Base-by-base conservation (phyloP, 2,113 vertebrate species). In the Gavialis gangeticus region DNA sequence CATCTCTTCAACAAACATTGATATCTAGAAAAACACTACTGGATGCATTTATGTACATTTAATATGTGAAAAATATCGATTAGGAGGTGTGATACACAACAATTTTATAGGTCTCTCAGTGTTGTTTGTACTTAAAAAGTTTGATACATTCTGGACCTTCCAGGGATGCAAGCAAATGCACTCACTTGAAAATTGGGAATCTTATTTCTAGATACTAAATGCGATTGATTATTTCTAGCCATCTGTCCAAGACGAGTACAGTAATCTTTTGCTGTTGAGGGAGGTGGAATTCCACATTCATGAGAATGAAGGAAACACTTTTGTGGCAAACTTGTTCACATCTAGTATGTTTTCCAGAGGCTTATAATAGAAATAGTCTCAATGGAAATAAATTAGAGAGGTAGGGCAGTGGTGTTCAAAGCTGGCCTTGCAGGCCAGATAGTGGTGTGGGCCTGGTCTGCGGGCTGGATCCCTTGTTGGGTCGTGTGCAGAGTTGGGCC, bases 151-250 rank as follows among this genome's bases (percentile, higher is more conserved):
- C 22, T 58, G 27, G 37, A 22, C 55, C 90, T 92, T 89, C 84
- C 34, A 24, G 69, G 21, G 34, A 6, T 69, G 12, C 9, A 73
- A 73, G 21, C 69, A 73, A 73, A 13, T 73, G 67, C 46, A 73
- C 22, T 73, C 69, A 73, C 22, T 37, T 79, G 75, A 37, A 91
- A 75, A 46, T 84, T 69, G 12, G 89, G 82, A 11, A 10, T 88
- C n/a, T 37, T 60, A 60, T 24, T 81, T n/a, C 88, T 88, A 82
- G 77, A 64, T 85, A 92, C 90, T 87, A 57, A 91, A 85, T 12
- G 13, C 78, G 59, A 30, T 64, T 91, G 57, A 78, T 91, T 94
- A 60, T 64, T 87, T 34, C 57, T 37, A 76, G 22, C 64, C 81
- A 25, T 75, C 73, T 73, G 3, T 71, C 25, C 60, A 34, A 55